phyloP scores from a whole-genome alignment of 2,797 vertebrate genomes.

The Anguilla marmorata region DNA sequence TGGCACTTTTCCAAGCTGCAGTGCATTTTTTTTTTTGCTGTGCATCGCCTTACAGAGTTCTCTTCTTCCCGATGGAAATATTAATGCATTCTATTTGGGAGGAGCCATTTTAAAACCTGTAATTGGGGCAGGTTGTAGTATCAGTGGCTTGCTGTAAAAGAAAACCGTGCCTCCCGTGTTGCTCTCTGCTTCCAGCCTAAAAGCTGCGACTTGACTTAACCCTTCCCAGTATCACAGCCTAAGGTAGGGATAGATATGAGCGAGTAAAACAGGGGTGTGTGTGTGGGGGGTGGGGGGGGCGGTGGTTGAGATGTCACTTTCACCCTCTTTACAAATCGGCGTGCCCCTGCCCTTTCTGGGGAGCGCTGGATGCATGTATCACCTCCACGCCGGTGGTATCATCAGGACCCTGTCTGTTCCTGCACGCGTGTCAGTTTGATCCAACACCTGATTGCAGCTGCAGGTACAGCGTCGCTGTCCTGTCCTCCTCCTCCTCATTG shows the following conservation, averaged over 20 bases:
- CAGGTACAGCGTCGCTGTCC: background rate
- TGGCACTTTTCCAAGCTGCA: slow-evolving; percentile 6
- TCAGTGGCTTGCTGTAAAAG: background rate
- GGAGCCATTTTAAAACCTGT: slow-evolving; percentile 14
- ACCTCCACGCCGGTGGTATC: background rate
- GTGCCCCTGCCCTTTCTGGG: background rate
- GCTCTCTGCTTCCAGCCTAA: background rate
- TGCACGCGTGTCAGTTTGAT: background rate
- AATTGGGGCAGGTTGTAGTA: background rate
- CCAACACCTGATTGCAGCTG: background rate
- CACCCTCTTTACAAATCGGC: slow-evolving; percentile 20
- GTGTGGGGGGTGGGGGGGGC: background rate
- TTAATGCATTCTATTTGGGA: slow-evolving; percentile 4
- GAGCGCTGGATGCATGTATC: background rate
- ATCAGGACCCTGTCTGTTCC: background rate
- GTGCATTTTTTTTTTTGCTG: background rate
- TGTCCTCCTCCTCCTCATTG: background rate
- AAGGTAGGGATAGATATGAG: background rate
- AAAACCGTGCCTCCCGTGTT: background rate
- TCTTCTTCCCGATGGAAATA: slow-evolving; percentile 9
- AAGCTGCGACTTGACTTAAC: background rate
- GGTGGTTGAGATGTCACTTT: slow-evolving; percentile 10
- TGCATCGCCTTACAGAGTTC: background rate
- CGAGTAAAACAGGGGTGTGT: background rate
- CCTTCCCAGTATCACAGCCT: background rate